Conservation (phyloP, 2,797 vertebrate genomes). For the Peromyscus eremicus region DNA sequence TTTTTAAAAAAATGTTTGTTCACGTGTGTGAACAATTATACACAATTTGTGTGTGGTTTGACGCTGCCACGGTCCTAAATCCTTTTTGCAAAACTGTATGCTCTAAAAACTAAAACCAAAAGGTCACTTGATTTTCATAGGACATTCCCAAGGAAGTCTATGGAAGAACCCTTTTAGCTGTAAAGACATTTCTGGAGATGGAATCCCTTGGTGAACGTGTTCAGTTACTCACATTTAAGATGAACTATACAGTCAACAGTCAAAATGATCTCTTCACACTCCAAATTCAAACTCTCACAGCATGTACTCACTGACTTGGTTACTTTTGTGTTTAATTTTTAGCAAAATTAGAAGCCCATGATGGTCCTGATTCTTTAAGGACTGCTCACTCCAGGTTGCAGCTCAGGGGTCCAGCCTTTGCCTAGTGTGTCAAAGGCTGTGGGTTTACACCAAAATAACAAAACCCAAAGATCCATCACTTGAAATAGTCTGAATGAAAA, state of each 20-base stretch:
- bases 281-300: background rate
- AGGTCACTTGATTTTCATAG: slow-evolving; percentile 27
- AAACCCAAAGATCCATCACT: slow-evolving; percentile 15
- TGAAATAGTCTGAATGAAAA: slow-evolving; percentile 48
- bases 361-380: slow-evolving; percentile 42
- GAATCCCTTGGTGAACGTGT: background rate
- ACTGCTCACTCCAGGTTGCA: background rate
- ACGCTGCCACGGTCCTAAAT: slow-evolving; percentile 14
- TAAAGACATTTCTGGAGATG: background rate
- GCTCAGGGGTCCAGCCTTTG: background rate
- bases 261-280: background rate
- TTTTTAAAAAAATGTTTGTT: background rate
- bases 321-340: slow-evolving; percentile 44
- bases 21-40: background rate
- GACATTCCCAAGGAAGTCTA: slow-evolving; percentile 6
- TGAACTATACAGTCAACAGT: background rate
- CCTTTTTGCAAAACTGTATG: background rate
- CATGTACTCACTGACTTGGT: slow-evolving; percentile 8
- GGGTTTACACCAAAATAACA: background rate
- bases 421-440: background rate
- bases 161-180: slow-evolving; percentile 26
- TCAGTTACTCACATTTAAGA: slow-evolving; percentile 45
- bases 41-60: slow-evolving; percentile 8
- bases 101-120: slow-evolving; percentile 19
- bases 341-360: background rate